Base-by-base conservation (phyloP, 2,797 vertebrate genomes). In the Chloroceryle amazona region DNA sequence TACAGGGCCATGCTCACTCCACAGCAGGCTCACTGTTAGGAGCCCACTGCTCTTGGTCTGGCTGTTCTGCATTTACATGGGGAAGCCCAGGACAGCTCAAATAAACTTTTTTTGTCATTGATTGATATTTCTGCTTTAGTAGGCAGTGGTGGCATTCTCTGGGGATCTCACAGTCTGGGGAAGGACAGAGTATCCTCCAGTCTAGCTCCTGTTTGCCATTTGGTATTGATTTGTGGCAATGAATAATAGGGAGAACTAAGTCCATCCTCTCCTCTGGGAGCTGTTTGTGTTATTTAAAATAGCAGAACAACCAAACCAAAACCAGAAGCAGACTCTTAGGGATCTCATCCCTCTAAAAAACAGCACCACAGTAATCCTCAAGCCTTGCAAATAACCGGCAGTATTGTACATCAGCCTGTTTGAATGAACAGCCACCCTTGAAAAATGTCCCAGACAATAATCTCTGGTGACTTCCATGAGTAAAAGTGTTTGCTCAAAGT, bases 161-260 rank as follows among this genome's bases (percentile, higher is more conserved):
- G 57, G 37, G 26, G 25, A 37, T 60, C 55, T 73, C 51, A 44
- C 18, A 52, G 33, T 55, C 66, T 73, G 25, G 19, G 49, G 42
- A 12, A 90, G 11, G 31, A 9, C 62, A 93, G 26, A 6, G 10
- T 47, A 73, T 81, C 35, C 58, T 79, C 31, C 51, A 73, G 42
- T 60, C 39, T 71, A 84, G 39, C 39, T 76, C 37, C 25, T 75
- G 22, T 67, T 96, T 86, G 25, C 23, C 58, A 25, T 13, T 81
- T 83, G 31, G 21, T 84, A 62, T 51, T 90, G 88, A 83, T 91
- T 90, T 89, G 51, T 51, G 47, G n/a, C 85, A 95, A 81, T 57
- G 81, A 86, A n/a, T 84, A 93, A 81, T 21, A 73, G 18, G 41
- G 44, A 63, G 47, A 84, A 26, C 39, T 47, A 84, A 91, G 63